Evolutionary conservation across 2,888 invertebrate genomes (phyloP).

Genomic region (Synanthedon formicaeformis): DNA sequence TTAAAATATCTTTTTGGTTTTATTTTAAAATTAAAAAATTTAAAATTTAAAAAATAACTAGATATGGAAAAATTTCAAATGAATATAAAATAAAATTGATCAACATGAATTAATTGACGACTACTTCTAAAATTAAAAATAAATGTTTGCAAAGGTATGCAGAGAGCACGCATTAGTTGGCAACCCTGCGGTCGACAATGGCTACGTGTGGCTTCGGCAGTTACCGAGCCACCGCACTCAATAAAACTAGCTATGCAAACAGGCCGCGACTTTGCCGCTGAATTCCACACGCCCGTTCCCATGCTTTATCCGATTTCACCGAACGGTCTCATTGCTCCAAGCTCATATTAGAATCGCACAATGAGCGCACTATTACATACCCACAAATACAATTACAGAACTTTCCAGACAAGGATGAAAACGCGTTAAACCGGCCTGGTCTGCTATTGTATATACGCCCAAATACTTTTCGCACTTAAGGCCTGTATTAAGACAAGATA

Average conservation of each 20-base stretch:
- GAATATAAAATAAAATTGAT: no score
- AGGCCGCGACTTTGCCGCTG: conserved; percentile 33
- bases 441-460: neutral
- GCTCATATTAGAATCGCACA: conserved; percentile 44
- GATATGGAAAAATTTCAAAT: no score
- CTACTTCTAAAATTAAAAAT: conserved; percentile 35
- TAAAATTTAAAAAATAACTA: no score
- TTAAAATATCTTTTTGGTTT: no score
- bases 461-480: neutral
- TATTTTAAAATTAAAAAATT: no score
- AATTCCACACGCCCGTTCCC: conserved; percentile 53
- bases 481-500: neutral
- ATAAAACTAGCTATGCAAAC: conserved; percentile 68
- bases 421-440: neutral
- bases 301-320: conserved; percentile 67
- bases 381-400: conserved; percentile 38
- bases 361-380: conserved; percentile 53
- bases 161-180: conserved; percentile 6
- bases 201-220: conserved; percentile 20
- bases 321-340: conserved; percentile 38
- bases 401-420: conserved; percentile 34
- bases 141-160: conserved; percentile 45
- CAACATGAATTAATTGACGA: conserved; percentile 9
- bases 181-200: neutral
- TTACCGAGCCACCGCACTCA: conserved; percentile 50